Base-by-base conservation (phyloP, 2,888 invertebrate genomes). In the Endotricha flammealis region DNA sequence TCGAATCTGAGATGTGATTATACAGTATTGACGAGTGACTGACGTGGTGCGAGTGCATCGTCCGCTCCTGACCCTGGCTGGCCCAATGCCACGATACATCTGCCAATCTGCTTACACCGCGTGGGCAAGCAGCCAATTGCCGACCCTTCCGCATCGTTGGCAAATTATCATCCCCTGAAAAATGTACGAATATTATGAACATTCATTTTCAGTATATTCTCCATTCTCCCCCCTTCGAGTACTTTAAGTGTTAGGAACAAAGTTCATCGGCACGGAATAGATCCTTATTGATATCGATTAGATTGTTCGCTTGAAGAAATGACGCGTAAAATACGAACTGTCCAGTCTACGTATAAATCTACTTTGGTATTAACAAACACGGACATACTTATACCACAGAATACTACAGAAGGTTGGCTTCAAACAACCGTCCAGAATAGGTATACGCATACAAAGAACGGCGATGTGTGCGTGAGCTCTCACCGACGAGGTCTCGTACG, bases 61-160 rank as follows among this genome's bases (percentile, higher is more conserved):
- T 38, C 77, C 85, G 85, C 81, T 81, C 83, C 75, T 83, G 85
- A 86, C 85, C 85, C 76, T 85, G 83, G 77, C 81, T 82, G 82
- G 83, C 78, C 76, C 83, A 82, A 81, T 85, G 83, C 83, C 85
- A 83, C 79, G 64, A 63, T 71, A 61, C 64, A 70, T 72, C 64
- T 57, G 61, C 59, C 51, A 52, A n/a, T n/a, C n/a, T n/a, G n/a
- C n/a, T n/a, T 56, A 49, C 61, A 57, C 50, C n/a, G 20, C 4
- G 3, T 6, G 67, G 80, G 82, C 83, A 80, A 32, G 27, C 46
- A 48, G 82, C 83, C 83, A 82, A 72, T 57, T 46, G 49, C 50
- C 55, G 63, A 69, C 71, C 74, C 81, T 85, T 82, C 83, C 83
- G 83, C 81, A 74, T 83, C 69, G 74, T 67, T 66, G 54, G 64